Evolutionary conservation across 2,113 vertebrate genomes (phyloP), one percentile per base, ranked within the genome.

Genomic region (Alexandromys fortis): DNA sequence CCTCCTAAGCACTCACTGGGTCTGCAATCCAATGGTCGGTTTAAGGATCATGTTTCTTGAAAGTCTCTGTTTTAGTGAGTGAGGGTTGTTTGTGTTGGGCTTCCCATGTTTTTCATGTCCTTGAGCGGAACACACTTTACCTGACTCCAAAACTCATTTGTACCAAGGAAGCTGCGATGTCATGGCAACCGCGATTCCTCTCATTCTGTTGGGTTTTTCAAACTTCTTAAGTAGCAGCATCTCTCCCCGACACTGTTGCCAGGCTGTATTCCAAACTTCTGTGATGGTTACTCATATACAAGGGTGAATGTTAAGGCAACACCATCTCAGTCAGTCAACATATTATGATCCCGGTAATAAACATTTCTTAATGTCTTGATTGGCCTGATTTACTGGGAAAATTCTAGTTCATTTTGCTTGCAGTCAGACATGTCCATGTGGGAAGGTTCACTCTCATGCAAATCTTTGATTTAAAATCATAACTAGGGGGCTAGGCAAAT

Each of bases 71-170:
- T 30, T 47, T 86, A n/a, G 63, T 55, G 22, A 88, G 16, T 42
- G 4, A 3, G 67, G 19, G 70, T 24, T 86, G 72, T n/a, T 82
- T 14, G 5, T 6, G 2, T 11, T 38, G 49, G 58, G 33, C 7
- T 73, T 33, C 7, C 19, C 17, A 72, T n/a, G 17, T 89, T 78
- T 79, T 79, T 38, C 24, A 17, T 16, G 45, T 14, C 58, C 55
- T 58, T 70, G 11, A 19, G 2, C 1, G 7, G 47, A 52, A 26
- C 0, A 0, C 33, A 58, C 24, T 14, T 45, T 52, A 16, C 12
- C 7, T 28, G 13, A 38, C 2, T 7, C 17, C 2, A 38, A 70
- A 70, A 52, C 24, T 89, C 68, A 58, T 77, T 87, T 83, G 47
- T n/a, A 77, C 21, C 2, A 49, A 95, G 10, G 49, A n/a, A 90